Evolutionary conservation across 1,140 invertebrate genomes (phyloP).

Genomic region (Leptinotarsa texana): DNA sequence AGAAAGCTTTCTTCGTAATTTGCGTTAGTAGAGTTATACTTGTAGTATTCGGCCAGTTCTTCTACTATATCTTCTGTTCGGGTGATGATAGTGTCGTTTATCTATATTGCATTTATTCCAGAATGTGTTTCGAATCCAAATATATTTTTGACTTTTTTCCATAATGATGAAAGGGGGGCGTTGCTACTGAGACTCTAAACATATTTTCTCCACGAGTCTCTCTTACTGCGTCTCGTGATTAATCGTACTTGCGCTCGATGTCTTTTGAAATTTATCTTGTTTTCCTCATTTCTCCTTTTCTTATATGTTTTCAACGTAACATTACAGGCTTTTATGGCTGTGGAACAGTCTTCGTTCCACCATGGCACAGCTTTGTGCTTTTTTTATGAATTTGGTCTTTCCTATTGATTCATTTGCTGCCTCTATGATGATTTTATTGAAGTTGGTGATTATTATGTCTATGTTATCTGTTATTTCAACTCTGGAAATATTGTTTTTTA

Average conservation of each 20-base stretch:
- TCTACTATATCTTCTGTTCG: too few species aligned
- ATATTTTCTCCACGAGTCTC: too few species aligned
- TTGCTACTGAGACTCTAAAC: too few species aligned
- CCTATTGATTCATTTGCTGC: slow-evolving; percentile 16
- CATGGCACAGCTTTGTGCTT: background rate
- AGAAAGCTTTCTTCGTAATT: background rate
- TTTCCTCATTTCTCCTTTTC: slow-evolving; percentile 8
- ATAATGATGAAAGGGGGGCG: too few species aligned
- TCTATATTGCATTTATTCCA: too few species aligned
- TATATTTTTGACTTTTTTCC: too few species aligned
- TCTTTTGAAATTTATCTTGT: background rate
- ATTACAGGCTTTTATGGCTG: slow-evolving; percentile 2
- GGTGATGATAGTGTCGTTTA: too few species aligned
- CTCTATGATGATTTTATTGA: slow-evolving; percentile 1
- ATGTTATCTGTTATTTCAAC: slow-evolving; percentile 10
- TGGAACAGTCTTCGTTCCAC: slow-evolving; percentile 12
- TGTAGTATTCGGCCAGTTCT: too few species aligned
- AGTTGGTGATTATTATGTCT: background rate
- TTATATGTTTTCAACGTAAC: background rate
- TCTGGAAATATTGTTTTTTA: background rate
- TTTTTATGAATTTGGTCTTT: background rate
- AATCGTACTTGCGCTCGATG: background rate
- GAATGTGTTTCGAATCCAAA: too few species aligned
- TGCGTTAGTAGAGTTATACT: too few species aligned
- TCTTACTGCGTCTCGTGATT: too few species aligned